Evolutionary conservation across 2,113 vertebrate genomes (phyloP).

Genomic region (Apus apus): DNA sequence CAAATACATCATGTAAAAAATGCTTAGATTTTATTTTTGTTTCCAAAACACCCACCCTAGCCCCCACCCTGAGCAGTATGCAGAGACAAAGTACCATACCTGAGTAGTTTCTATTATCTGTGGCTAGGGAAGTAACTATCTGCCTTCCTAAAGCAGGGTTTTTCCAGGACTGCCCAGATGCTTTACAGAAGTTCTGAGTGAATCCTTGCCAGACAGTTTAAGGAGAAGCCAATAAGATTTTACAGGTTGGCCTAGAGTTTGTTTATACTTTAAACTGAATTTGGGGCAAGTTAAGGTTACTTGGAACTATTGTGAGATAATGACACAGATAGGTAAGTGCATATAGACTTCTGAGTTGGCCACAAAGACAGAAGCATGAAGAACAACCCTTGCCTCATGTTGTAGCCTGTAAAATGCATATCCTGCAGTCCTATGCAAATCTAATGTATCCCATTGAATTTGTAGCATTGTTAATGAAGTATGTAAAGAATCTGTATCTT

Average conservation of each 20-base stretch:
- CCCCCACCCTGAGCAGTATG: not conserved
- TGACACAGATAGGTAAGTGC: not conserved
- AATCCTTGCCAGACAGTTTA: not conserved
- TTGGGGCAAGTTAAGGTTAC: not conserved
- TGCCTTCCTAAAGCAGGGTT: not conserved
- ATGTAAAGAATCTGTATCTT: rapidly evolving
- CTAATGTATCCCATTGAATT: not conserved
- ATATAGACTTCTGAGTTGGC: not conserved
- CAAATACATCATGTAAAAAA: not conserved
- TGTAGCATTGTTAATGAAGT: not conserved
- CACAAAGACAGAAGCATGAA: not conserved
- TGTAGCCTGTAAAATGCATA: not conserved
- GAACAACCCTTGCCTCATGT: rapidly evolving
- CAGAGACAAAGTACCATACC: not conserved
- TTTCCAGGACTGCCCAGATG: not conserved
- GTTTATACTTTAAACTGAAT: not conserved
- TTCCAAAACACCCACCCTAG: not conserved
- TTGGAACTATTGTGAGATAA: not conserved
- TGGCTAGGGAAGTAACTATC: not conserved
- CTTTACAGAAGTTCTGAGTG: not conserved
- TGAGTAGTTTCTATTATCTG: not conserved
- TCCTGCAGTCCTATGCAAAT: not conserved
- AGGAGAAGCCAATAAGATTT: not conserved
- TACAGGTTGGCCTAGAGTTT: not conserved
- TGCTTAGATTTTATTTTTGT: not conserved